These are phyloP conservation scores for Aculops lycopersici DNA, from an alignment of 1,140 invertebrate species.

Conservation along the genomic window DNA sequence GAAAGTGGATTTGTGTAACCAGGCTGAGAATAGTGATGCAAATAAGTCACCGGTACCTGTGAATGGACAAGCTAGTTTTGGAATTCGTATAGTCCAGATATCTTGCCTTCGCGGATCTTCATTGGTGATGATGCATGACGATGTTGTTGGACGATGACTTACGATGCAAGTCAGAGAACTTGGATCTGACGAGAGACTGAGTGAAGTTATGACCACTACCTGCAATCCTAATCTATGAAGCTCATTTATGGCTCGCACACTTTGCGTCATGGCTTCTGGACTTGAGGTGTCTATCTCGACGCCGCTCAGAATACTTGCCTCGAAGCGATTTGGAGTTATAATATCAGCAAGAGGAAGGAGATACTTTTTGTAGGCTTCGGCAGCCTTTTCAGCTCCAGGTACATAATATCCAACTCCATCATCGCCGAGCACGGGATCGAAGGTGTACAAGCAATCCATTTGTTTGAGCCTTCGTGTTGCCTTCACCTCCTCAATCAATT, in stretches of 20 bases:
- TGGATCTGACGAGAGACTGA: too few species aligned
- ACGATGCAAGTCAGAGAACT: constrained; percentile 34
- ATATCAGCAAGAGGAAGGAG: constrained; percentile 67
- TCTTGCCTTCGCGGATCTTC: neutral
- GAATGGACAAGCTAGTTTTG: constrained; percentile 33
- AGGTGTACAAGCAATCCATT: constrained; percentile 5
- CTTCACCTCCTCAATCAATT: constrained; percentile 38
- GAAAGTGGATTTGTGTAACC: constrained; percentile 31
- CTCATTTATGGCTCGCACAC: constrained; percentile 33
- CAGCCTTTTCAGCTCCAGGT: constrained; percentile 39
- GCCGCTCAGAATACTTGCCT: constrained; percentile 52
- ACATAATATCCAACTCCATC: constrained; percentile 61
- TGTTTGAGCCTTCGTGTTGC: constrained; percentile 11
- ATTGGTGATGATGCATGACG: neutral
- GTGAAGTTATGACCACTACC: constrained; percentile 54
- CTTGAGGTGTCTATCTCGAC: too few species aligned
- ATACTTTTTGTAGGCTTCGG: constrained; percentile 47
- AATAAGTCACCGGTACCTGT: constrained; percentile 82
- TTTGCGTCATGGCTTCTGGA: constrained; percentile 21
- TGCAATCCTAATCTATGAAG: constrained; percentile 47
- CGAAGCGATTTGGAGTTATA: constrained; percentile 82
- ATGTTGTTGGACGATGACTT: neutral
- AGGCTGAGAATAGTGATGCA: constrained; percentile 55
- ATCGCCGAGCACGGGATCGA: constrained; percentile 80
- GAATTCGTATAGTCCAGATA: constrained; percentile 23